These are phyloP conservation scores for mouse (Mus musculus) DNA, from an alignment of 2,113 vertebrate species.

Conservation along the genomic window GRCm39 chr13:113477001-113477500, in stretches of 20 bases:
- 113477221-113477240: neutral
- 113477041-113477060: neutral
- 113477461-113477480: neutral
- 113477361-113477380: neutral
- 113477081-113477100: neutral
- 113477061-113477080: neutral
- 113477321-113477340: neutral
- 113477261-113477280: neutral
- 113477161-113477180: neutral
- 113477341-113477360: neutral
- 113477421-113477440: neutral
- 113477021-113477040: neutral
- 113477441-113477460: neutral
- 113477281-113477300: accelerated
- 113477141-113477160: neutral
- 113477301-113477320: neutral
- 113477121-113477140: neutral
- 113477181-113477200: accelerated
- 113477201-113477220: neutral
- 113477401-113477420: neutral
- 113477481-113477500: neutral
- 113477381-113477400: neutral
- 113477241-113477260: accelerated
- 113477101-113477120: neutral
- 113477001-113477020: neutral